Base-by-base conservation (phyloP, 2,888 invertebrate species). In the Deladenus siricidicola region DNA sequence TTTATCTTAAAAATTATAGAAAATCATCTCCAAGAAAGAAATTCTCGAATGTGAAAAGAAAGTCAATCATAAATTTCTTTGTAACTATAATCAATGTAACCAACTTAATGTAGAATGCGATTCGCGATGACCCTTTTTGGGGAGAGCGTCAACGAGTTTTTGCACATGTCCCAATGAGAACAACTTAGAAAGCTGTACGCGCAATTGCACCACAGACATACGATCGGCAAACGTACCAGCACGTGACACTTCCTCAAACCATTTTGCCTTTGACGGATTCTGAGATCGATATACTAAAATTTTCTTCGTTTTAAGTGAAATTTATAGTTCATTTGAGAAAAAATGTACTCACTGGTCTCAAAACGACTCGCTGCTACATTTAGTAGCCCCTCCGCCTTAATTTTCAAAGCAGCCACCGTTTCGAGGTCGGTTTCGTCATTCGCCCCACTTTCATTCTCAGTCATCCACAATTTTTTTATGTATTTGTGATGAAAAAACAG, bases 181-280 rank as follows among this genome's bases (percentile, higher is more conserved):
- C n/a, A 89, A 82, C 0, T 90, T 89, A 70, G 86, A 87, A 74
- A 89, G 87, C 83, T 90, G 87, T 64, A 90, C 85, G 26, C 87
- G 81, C 26, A 92, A 83, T 4, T 87, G 87, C 61, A 86, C 85
- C 0, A 90, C 90, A 2, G 91, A 90, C 60, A 90, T 85, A 82
- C 87, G 88, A 80, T 92, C 92, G 0, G 86, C 85, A 0, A 86
- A 84, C 0, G 90, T 90, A 66, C 92, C 92, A 70, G 86, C 87
- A 14, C 85, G 83, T 69, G 89, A 82, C 10, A 90, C 85, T 1
- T 87, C 87, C 70, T 85, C 85, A 65, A 89, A 85, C 89, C 89
- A 90, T 3, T 70, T 69, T 0, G 79, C 78, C 19, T 70, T 67
- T 4, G 60, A 58, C 24, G 49, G 30, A 4, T 63, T 57, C 42